phyloP scores from a whole-genome alignment of 2,797 vertebrate species.

The Aphelocoma californica region DNA sequence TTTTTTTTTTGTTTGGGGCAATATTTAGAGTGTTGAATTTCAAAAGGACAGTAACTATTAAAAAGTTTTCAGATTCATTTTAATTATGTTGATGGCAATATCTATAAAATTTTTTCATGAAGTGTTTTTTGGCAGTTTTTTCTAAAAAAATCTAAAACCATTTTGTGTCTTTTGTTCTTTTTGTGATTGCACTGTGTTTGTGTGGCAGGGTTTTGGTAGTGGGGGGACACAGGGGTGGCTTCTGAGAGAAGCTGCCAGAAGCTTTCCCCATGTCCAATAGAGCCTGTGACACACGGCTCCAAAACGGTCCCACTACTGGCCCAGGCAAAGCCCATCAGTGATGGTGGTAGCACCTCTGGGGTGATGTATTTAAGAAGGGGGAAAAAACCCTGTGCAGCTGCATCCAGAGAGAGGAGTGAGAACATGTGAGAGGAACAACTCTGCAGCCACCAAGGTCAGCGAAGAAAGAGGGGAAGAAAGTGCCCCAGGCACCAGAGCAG shows the following conservation, averaged over 20 bases:
- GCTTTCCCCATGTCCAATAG: accelerated
- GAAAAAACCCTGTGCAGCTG: not conserved
- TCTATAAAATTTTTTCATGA: not conserved
- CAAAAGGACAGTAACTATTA: not conserved
- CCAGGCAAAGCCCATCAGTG: accelerated
- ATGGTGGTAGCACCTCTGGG: too few species aligned
- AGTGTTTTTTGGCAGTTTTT: not conserved
- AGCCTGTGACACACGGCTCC: not conserved
- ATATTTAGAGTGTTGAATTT: not conserved
- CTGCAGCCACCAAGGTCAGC: not conserved
- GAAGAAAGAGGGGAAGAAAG: not conserved
- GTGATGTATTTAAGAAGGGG: not conserved
- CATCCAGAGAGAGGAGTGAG: not conserved
- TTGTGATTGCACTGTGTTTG: not conserved
- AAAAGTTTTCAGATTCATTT: not conserved
- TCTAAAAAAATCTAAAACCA: not conserved
- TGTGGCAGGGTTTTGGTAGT: not conserved
- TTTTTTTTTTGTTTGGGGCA: not conserved
- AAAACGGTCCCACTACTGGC: not conserved
- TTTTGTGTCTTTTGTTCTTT: not conserved
- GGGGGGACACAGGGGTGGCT: not conserved
- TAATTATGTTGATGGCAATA: not conserved
- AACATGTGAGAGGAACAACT: not conserved
- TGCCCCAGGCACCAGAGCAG: not conserved
- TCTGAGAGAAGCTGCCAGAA: not conserved